A percentile compares a stretch with the other conserved stretches of the same genome.
Evolutionary conservation across 2,113 vertebrate genomes (phyloP).

Genomic region (Probosciger aterrimus): DNA sequence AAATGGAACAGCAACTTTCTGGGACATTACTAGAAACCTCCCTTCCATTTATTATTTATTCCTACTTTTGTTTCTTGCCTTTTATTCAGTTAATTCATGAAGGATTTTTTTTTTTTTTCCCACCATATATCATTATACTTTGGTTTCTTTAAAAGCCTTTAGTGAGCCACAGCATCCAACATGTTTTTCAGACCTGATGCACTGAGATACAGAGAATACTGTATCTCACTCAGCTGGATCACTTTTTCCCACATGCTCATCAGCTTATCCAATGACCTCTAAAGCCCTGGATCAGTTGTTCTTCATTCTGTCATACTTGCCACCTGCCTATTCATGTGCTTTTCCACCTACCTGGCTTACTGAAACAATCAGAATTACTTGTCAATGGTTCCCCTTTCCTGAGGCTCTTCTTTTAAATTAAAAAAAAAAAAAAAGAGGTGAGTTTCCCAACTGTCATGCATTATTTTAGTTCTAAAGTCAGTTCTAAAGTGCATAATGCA

Average conservation of each 20-base stretch:
- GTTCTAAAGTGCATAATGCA: background rate
- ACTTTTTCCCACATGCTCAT: background rate
- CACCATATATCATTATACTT: background rate
- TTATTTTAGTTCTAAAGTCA: background rate
- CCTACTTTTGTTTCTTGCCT: background rate
- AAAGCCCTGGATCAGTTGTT: background rate
- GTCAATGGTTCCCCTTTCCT: background rate
- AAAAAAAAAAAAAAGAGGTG: background rate
- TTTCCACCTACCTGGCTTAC: background rate
- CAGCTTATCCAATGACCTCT: background rate
- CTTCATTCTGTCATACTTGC: background rate
- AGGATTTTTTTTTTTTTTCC: background rate
- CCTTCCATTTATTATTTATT: background rate
- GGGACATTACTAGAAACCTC: background rate
- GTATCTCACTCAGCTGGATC: background rate
- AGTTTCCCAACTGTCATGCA: background rate
- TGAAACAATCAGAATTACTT: background rate
- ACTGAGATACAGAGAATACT: background rate
- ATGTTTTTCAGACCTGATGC: background rate
- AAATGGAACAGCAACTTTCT: background rate
- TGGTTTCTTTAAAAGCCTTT: background rate
- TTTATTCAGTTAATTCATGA: background rate
- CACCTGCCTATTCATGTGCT: background rate
- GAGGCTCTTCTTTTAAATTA: background rate
- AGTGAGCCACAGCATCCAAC: background rate